Base-by-base conservation (phyloP, 2,888 invertebrate genomes). In the Scaptomyza caliginosa region DNA sequence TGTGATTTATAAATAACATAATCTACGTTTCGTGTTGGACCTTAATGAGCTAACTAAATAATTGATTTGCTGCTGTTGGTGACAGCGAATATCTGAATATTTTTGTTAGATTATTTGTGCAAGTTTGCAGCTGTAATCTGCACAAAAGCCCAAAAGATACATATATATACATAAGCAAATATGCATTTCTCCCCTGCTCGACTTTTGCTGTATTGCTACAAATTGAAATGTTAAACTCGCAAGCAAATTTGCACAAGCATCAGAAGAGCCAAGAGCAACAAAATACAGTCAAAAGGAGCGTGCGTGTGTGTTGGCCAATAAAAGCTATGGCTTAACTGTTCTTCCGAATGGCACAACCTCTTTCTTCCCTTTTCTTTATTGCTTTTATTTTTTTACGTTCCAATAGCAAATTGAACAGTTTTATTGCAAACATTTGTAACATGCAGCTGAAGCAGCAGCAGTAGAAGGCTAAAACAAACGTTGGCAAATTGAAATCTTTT, bases 151-250 rank as follows among this genome's bases (percentile, higher is more conserved):
- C 13, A 24, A 16, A 36, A 42, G 21, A 36, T 19, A 21, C 21
- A 43, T 72, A 51, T 45, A 39, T 60, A 16, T 24, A n/a, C n/a
- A 30, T 19, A 17, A 62, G 73, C 55, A 68, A 66, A 80, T 54
- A 67, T 64, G 54, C 56, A 77, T 46, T 63, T 48, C 19, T 11
- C 7, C 17, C 24, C 17, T 26, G 39, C 24, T 49, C 38, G 46
- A 23, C 57, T 42, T 67, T 67, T 42, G 50, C 56, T 55, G 63
- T n/a, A n/a, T 59, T 63, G 62, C 56, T 49, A 45, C 70, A 78
- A 82, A 85, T 87, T 78, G 71, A 82, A 85, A 85, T 70, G 79
- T 78, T 74, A 62, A 67, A 64, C 57, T 68, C 55, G 51, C 48
- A 36, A 59, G 56, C 64, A 70, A 77, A 77, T 73, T 69, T 63